Percentiles rank a stretch among this genome's conserved stretches.
Evolutionary conservation across 2,113 vertebrate genomes (phyloP).

Genomic region (Panthera leo): DNA sequence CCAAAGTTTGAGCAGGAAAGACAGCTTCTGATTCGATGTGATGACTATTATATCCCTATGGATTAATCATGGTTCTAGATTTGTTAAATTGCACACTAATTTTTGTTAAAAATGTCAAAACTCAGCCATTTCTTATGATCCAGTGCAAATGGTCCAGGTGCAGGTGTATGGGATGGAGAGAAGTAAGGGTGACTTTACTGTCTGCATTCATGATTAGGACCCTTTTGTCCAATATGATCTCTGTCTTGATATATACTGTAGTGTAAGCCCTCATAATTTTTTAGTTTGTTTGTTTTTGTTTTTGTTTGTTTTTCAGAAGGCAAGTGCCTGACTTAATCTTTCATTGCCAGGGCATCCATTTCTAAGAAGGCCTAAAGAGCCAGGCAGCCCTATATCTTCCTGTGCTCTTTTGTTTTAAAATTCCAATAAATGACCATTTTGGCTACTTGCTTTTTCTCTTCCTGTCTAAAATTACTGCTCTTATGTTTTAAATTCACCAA

Average conservation of each 20-base stretch:
- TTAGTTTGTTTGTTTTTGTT: background rate
- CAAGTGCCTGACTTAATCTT: background rate
- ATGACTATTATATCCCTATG: background rate
- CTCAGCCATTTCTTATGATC: background rate
- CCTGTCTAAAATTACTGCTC: background rate
- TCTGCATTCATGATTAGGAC: background rate
- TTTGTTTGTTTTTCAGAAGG: background rate
- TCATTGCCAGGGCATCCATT: background rate
- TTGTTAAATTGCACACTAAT: background rate
- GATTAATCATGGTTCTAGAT: background rate
- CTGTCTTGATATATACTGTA: background rate
- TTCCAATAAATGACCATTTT: background rate
- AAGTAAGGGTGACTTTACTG: fast-evolving
- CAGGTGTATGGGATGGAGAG: fast-evolving
- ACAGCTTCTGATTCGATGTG: background rate
- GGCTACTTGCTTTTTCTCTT: background rate
- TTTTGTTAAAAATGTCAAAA: background rate
- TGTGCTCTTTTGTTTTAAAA: background rate
- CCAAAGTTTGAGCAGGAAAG: background rate
- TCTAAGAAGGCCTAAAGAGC: background rate
- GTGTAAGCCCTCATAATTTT: background rate
- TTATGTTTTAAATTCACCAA: background rate
- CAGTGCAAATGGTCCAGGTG: background rate
- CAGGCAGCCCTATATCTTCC: fast-evolving
- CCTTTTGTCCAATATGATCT: background rate